Conservation (phyloP, 1,140 invertebrate genomes). For the Euglossa dilemma region DNA sequence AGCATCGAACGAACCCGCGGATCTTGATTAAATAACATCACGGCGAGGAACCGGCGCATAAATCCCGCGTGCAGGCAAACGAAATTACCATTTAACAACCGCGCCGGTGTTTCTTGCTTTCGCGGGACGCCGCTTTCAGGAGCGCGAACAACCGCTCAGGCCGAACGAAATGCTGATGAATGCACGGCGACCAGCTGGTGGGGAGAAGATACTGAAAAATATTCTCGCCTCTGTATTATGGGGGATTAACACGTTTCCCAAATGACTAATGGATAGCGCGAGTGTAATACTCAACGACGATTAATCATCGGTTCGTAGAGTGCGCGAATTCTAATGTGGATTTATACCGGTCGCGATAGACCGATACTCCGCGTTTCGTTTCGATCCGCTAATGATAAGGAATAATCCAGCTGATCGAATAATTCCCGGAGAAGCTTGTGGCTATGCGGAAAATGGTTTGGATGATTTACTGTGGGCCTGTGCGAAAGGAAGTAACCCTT, state of each 20-base stretch:
- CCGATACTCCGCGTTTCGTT: background rate
- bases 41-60: background rate
- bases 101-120: background rate
- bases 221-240: conserved; percentile 24
- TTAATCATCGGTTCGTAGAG: conserved; percentile 43
- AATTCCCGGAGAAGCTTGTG: background rate
- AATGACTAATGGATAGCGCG: conserved; percentile 28
- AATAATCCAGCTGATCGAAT: conserved; percentile 12
- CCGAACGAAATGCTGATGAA: conserved; percentile 1
- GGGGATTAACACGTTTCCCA: conserved; percentile 48
- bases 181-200: background rate
- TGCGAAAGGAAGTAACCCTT: too few relatives aligned
- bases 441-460: too few relatives aligned
- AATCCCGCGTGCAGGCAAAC: background rate
- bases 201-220: conserved; percentile 13
- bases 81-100: conserved; percentile 45
- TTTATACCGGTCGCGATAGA: conserved; percentile 20
- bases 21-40: conserved; percentile 23
- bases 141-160: background rate
- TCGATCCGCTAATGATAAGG: conserved; percentile 19
- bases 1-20: background rate
- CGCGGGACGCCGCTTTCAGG: background rate
- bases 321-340: conserved; percentile 31
- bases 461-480: too few relatives aligned
- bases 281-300: background rate